phyloP scores from a whole-genome alignment of 1,140 invertebrate genomes.

The Drosophila asahinai region DNA sequence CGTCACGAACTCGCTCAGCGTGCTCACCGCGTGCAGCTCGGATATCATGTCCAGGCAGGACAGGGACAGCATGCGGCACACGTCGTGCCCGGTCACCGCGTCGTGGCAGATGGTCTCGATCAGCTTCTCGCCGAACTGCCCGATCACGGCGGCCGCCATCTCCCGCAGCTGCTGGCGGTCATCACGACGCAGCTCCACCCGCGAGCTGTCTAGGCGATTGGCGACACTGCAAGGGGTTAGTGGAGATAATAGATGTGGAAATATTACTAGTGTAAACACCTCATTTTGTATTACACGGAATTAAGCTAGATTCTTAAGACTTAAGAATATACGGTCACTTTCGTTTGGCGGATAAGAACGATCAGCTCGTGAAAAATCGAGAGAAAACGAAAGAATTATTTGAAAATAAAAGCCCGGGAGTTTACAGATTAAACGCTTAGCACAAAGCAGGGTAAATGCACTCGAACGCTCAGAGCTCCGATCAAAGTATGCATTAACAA shows the following conservation, averaged over 20 bases:
- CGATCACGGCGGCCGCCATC: conserved; percentile 87
- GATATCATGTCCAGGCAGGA: conserved; percentile 92
- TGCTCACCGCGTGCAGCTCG: conserved; percentile 89
- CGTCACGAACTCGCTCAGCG: conserved; percentile 91
- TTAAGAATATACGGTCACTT: too few relatives aligned
- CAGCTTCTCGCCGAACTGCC: conserved; percentile 91
- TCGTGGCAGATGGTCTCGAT: conserved; percentile 94
- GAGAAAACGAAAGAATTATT: neutral
- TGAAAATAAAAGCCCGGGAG: too few relatives aligned
- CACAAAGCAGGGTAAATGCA: too few relatives aligned
- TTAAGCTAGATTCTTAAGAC: too few relatives aligned
- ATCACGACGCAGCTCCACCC: conserved; percentile 15
- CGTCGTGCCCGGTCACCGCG: conserved; percentile 94
- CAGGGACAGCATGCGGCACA: conserved; percentile 94
- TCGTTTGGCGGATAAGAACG: too few relatives aligned
- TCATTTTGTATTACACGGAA: too few relatives aligned
- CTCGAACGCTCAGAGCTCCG: too few relatives aligned
- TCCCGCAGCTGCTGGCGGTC: conserved; percentile 41
- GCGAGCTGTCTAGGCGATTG: conserved; percentile 87
- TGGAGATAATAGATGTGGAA: too few relatives aligned
- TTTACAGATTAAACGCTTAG: too few relatives aligned
- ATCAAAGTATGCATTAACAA: too few relatives aligned
- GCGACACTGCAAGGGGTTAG: conserved; percentile 84
- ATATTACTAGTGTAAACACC: too few relatives aligned
- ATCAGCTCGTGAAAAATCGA: too few relatives aligned